phyloP scores from a whole-genome alignment of 2,113 vertebrate species.

The Hyla sarda region DNA sequence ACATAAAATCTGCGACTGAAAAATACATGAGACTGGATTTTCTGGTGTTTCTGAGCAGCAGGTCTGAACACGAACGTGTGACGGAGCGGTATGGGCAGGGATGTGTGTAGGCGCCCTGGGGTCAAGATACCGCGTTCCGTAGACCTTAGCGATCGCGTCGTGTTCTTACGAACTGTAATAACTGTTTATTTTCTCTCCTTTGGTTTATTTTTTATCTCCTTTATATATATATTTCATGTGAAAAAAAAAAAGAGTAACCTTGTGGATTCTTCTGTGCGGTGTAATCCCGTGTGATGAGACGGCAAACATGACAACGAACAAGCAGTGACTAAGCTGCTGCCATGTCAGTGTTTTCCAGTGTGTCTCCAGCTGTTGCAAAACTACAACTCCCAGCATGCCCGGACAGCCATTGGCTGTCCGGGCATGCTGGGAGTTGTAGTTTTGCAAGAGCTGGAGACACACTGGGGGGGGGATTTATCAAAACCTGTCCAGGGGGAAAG shows the following conservation, averaged over 20 bases:
- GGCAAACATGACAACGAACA: not conserved
- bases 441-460: too few species aligned
- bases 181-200: not conserved
- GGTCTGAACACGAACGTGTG: not conserved
- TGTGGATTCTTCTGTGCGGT: not conserved
- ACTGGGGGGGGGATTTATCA: too few species aligned
- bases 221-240: not conserved
- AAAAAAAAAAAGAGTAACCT: not conserved
- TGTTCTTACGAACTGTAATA: not conserved
- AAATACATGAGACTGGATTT: not conserved
- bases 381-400: too few species aligned
- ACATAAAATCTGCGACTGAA: not conserved
- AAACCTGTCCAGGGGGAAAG: too few species aligned
- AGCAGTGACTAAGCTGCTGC: not conserved
- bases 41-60: not conserved
- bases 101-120: not conserved
- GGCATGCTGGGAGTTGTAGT: too few species aligned
- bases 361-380: too few species aligned
- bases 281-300: not conserved
- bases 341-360: too few species aligned
- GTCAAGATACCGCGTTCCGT: not conserved
- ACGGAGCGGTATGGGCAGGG: not conserved
- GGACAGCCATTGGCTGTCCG: too few species aligned
- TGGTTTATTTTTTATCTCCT: constrained; percentile 5
- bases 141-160: not conserved